Base-by-base conservation (phyloP, 2,888 invertebrate species). In the Leptopterna dolabrata region DNA sequence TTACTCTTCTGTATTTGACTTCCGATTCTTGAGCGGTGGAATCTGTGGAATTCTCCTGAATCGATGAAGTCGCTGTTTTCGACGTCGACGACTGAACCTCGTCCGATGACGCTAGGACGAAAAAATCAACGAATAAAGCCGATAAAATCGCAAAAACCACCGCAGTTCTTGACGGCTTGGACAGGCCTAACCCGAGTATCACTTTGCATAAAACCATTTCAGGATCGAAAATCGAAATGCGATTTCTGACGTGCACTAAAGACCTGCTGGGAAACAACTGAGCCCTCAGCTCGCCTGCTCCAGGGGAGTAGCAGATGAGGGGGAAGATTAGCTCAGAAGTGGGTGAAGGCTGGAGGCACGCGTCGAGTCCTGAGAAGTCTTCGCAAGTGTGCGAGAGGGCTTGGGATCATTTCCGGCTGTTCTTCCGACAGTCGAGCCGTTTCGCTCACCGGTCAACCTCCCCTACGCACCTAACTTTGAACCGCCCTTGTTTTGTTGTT, bases 291-390 rank as follows among this genome's bases (percentile, higher is more conserved):
- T 29, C 63, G 27, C 24, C 36, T 41, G 70, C 83, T 70, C 70
- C 83, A n/a, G 70, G 81, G n/a, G 83, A 70, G 83, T 30, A 41
- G 19, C 24, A 63, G 63, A 63, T 63, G 70, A 83, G 47, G 43
- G 36, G 41, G 83, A 41, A 83, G 83, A 83, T 83, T 70, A 83
- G 55, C 24, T 41, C 36, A 41, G 83, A 83, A 83, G 83, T 83
- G 83, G 83, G 83, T 83, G 83, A 83, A 83, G 83, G 83, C 70
- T 70, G 51, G 30, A 81, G 43, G 70, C 63, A 83, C 83, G 55
- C 81, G 81, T 43, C 45, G 41, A 45, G 45, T 45, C 78, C 41
- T 76, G 76, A 43, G 45, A 78, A 45, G 78, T 45, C 63, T 24
- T 24, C 63, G 63, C 27, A 13, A 63, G 63, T 24, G 63, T 63